Evolutionary conservation across 2,113 vertebrate species (phyloP).

Genomic region (Paraplagusia blochii): DNA sequence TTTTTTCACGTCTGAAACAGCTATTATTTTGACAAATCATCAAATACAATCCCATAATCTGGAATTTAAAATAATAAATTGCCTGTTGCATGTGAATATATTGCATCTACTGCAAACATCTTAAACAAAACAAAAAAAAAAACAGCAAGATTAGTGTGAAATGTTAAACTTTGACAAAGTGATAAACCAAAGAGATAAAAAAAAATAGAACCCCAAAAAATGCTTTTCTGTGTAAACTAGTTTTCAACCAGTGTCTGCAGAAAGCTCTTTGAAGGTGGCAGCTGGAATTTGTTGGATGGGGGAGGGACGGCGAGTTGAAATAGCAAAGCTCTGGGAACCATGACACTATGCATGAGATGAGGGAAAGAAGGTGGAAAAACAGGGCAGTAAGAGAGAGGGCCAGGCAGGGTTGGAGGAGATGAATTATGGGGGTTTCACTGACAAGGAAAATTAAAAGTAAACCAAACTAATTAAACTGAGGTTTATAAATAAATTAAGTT

Average conservation of each 20-base stretch:
- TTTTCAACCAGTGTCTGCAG: constrained; percentile 25
- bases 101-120: too few relatives aligned
- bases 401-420: constrained; percentile 12
- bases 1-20: too few relatives aligned
- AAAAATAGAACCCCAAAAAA: neutral
- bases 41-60: too few relatives aligned
- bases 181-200: neutral
- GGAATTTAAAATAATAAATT: too few relatives aligned
- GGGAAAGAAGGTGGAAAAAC: constrained; percentile 27
- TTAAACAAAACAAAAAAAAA: too few relatives aligned
- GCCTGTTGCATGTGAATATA: too few relatives aligned
- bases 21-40: too few relatives aligned
- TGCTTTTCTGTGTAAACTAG: constrained; percentile 10
- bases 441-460: constrained; percentile 18
- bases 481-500: neutral
- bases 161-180: neutral
- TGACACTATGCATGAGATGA: constrained; percentile 44
- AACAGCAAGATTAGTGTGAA: neutral
- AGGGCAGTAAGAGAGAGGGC: neutral
- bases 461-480: constrained; percentile 21
- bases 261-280: constrained; percentile 57
- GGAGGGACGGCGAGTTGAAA: constrained; percentile 47
- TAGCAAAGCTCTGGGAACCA: constrained; percentile 59
- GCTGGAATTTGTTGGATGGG: constrained; percentile 61
- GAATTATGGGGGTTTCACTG: constrained; percentile 36